phyloP scores from a whole-genome alignment of 92 coral and sea anemone genomes.

The Parazoanthus swiftii region DNA sequence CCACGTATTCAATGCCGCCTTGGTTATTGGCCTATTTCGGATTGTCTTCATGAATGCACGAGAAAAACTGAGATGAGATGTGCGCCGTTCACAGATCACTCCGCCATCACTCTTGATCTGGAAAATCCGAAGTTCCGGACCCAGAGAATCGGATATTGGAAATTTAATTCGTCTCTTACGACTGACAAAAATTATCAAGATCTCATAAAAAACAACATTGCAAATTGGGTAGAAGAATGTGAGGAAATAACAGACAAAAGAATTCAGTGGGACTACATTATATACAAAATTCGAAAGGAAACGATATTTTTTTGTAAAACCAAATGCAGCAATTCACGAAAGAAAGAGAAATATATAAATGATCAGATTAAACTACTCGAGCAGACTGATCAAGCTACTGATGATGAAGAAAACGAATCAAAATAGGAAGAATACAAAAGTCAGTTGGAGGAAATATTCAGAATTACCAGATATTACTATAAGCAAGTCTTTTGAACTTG shows the following conservation, averaged over 20 bases:
- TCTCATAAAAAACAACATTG: background rate
- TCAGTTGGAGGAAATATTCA: background rate
- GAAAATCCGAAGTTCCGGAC: conserved; percentile 6
- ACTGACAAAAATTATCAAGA: background rate
- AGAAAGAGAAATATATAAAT: conserved; percentile 3
- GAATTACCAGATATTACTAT: too few species aligned
- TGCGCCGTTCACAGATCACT: conserved; percentile 1
- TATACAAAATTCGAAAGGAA: conserved; percentile 10
- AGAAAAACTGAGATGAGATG: background rate
- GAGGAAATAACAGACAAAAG: conserved; percentile 18
- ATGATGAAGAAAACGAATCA: background rate
- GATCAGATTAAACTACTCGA: background rate
- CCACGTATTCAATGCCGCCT: background rate
- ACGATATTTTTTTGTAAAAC: background rate
- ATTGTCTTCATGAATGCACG: conserved; percentile 11
- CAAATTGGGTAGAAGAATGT: conserved; percentile 4
- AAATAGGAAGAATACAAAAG: background rate
- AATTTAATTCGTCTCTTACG: background rate
- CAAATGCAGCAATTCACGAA: background rate
- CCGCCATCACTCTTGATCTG: background rate
- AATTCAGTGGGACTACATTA: conserved; percentile 8
- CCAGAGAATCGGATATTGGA: conserved; percentile 16
- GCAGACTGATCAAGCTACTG: background rate
- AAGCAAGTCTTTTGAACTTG: too few species aligned
- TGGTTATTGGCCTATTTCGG: background rate